These are phyloP conservation scores for Hylomyscus alleni DNA, from an alignment of 2,797 vertebrate genomes.

Conservation along the genomic window DNA sequence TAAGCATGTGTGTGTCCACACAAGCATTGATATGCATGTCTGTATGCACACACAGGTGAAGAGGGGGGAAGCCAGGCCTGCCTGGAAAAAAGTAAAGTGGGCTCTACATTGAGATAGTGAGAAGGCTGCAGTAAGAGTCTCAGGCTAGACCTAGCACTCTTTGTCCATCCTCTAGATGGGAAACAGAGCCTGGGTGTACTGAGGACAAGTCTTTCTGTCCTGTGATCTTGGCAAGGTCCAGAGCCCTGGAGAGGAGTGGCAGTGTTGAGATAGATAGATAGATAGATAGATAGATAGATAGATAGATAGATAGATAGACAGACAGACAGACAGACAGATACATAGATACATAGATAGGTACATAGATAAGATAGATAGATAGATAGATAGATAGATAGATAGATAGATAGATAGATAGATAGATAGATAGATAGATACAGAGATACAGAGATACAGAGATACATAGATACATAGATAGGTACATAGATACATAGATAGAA, in stretches of 20 bases:
- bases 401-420: too few species aligned
- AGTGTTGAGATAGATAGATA: neutral
- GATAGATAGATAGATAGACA: neutral
- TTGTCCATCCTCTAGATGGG: neutral
- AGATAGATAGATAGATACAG: neutral
- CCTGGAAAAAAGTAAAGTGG: neutral
- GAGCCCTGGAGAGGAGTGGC: neutral
- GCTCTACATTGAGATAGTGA: rapidly evolving
- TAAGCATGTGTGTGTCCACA: neutral
- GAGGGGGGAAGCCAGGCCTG: neutral
- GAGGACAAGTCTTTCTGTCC: neutral
- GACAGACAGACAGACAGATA: too few species aligned
- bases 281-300: neutral
- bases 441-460: too few species aligned
- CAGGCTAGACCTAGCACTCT: rapidly evolving
- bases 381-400: too few species aligned
- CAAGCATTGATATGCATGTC: too few species aligned
- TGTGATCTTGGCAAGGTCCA: neutral
- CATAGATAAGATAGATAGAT: too few species aligned
- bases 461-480: too few species aligned
- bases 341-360: neutral
- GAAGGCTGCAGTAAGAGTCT: neutral
- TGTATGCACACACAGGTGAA: too few species aligned
- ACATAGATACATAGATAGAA: too few species aligned
- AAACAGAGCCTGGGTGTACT: neutral